A percentile compares a stretch with the other conserved stretches of the same genome.
Conservation (phyloP, 2,888 invertebrate species). For the Fragum sueziense region DNA sequence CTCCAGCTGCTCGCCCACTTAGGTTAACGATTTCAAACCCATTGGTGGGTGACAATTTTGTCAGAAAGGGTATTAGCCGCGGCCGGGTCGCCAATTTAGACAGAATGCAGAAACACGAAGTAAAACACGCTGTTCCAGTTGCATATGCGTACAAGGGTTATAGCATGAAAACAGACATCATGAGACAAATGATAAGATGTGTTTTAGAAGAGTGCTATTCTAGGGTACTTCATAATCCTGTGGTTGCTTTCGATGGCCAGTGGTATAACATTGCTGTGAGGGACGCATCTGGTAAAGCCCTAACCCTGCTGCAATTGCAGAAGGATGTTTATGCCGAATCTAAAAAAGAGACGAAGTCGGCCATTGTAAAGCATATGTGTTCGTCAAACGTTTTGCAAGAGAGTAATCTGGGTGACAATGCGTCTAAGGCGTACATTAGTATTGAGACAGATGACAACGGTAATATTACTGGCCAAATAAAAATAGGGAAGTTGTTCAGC, state of each 20-base stretch:
- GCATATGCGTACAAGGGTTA: slow-evolving; percentile 53
- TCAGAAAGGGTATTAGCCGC: no score
- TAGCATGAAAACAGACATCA: slow-evolving; percentile 18
- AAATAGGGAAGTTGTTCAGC: no score
- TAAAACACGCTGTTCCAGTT: slow-evolving; percentile 31
- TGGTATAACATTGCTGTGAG: slow-evolving; percentile 25
- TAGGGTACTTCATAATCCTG: neutral
- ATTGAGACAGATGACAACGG: no score
- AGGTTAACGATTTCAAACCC: slow-evolving; percentile 30
- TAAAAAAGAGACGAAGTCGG: neutral
- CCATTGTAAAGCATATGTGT: no score
- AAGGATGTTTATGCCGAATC: slow-evolving; percentile 12
- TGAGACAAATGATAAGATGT: neutral
- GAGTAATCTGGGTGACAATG: no score
- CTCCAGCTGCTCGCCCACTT: neutral
- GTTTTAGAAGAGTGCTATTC: neutral
- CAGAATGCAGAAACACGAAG: slow-evolving; percentile 9
- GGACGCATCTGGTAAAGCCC: neutral
- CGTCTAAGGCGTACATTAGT: no score
- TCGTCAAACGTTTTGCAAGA: no score
- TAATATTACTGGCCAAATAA: no score
- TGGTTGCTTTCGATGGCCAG: slow-evolving; percentile 31
- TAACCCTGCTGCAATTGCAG: slow-evolving; percentile 32
- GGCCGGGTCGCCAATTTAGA: slow-evolving; percentile 53
- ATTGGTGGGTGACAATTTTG: no score